A percentile compares a stretch with the other conserved stretches of the same genome.
Conservation (phyloP, 2,113 vertebrate species). For the Euleptes europaea region DNA sequence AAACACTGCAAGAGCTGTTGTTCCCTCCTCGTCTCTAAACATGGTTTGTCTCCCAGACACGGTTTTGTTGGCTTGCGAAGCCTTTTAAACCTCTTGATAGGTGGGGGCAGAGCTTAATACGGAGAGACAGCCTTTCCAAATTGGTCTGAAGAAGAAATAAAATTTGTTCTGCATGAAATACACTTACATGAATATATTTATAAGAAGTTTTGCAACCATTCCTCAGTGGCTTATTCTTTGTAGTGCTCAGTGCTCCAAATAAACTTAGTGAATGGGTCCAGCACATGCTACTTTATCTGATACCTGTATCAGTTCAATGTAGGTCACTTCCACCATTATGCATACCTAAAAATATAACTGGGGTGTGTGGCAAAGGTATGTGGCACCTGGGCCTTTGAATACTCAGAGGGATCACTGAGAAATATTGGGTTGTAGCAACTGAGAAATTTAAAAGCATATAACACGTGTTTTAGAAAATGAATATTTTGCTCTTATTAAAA, state of each 20-base stretch:
- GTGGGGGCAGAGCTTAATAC: conserved; percentile 57
- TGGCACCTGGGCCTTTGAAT: too few relatives aligned
- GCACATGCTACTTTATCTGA: background rate
- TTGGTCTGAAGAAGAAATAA: conserved; percentile 34
- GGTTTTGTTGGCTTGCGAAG: conserved; percentile 62
- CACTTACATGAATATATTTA: conserved; percentile 17
- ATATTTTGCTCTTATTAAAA: too few relatives aligned
- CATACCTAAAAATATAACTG: background rate
- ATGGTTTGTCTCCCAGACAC: conserved; percentile 53
- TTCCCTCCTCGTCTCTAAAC: conserved; percentile 73
- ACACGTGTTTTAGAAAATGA: too few relatives aligned
- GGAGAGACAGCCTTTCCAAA: conserved; percentile 48
- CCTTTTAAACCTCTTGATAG: conserved; percentile 54
- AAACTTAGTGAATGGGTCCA: background rate
- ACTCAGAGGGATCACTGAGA: too few relatives aligned
- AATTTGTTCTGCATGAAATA: conserved; percentile 19
- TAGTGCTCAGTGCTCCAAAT: background rate
- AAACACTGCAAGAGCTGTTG: conserved; percentile 65
- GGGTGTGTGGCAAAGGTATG: too few relatives aligned
- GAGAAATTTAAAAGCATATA: too few relatives aligned
- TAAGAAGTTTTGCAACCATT: conserved; percentile 8
- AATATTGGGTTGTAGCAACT: too few relatives aligned
- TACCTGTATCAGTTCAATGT: background rate
- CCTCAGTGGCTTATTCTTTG: background rate
- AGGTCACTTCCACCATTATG: background rate